phyloP scores from a whole-genome alignment of 1,140 invertebrate genomes.

The Magallana ariakensis region DNA sequence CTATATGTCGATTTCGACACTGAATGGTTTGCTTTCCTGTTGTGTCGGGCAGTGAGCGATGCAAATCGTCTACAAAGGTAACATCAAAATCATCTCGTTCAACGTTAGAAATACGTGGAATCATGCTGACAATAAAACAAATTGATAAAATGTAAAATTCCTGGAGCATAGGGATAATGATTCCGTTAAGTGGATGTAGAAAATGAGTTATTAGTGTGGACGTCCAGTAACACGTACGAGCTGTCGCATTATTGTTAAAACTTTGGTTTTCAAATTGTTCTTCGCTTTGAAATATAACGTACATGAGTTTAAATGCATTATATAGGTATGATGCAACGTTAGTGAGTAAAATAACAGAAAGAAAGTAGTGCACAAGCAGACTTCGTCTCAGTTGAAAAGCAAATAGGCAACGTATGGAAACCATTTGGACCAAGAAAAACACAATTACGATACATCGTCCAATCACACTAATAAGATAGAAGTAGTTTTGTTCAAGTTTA shows the following conservation, averaged over 20 bases:
- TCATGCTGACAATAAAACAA: background rate
- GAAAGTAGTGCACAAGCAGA: background rate
- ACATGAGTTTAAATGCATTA: background rate
- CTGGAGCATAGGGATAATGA: background rate
- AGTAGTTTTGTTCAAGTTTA: background rate
- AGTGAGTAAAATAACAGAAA: background rate
- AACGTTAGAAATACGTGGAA: background rate
- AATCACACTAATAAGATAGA: background rate
- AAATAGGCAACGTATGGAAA: background rate
- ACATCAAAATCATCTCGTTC: background rate
- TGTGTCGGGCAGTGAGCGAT: background rate
- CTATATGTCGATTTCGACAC: background rate
- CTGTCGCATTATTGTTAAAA: background rate
- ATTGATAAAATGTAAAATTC: background rate
- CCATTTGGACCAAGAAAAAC: background rate
- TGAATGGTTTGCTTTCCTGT: background rate
- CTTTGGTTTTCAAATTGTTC: background rate
- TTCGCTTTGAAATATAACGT: background rate
- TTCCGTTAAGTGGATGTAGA: background rate
- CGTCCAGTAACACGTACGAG: background rate
- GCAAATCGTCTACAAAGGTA: background rate
- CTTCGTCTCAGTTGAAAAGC: background rate
- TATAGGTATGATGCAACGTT: background rate
- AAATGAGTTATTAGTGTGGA: background rate
- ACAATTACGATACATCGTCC: background rate